Evolutionary conservation across 2,113 vertebrate species (phyloP), one percentile per base, ranked within the genome.

Genomic region (Todiramphus saurophagus): DNA sequence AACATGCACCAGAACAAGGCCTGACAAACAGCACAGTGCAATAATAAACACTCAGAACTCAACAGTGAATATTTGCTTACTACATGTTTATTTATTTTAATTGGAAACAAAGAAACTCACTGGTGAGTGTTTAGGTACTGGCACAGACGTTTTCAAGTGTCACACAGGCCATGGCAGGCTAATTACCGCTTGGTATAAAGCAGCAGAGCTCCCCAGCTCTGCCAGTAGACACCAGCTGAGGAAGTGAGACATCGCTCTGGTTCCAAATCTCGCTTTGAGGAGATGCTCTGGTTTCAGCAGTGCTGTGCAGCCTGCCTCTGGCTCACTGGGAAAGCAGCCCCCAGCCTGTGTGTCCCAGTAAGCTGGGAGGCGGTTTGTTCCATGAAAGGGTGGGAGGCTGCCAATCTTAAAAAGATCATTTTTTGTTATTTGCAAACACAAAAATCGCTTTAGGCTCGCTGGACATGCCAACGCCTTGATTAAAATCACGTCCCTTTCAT

Each of bases 381-480:
- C 80, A 63, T 15, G 59, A 0, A 0, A 88, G 81, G 39, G 43
- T 44, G 43, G 58, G 93, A 87, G 84, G 60, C 70, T 87, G 87
- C 90, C 95, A 87, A 46, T 58, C 92, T 87, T 51, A 82, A 91
- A 81, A 88, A 85, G 63, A 91, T 77, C n/a, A 28, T 70, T 91
- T 91, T 91, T 66, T 67, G 66, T 83, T 95, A 75, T 79, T 96
- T 96, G 90, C 89, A 94, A 88, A 95, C 6, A 56, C 53, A 86
- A 79, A 93, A 91, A 89, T 70, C 51, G 93, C 95, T 97, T 79
- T 51, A 59, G 89, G 91, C 94, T 91, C 3, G 0, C 83, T 91
- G 96, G 84, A 87, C 85, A 84, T 72, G 95, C 95, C 97, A 97
- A 96, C 90, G 48, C 89, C 93, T 96, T 97, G 95, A 96, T 97